Base-by-base conservation (phyloP, 2,113 vertebrate genomes). In the Poeciliopsis occidentalis region DNA sequence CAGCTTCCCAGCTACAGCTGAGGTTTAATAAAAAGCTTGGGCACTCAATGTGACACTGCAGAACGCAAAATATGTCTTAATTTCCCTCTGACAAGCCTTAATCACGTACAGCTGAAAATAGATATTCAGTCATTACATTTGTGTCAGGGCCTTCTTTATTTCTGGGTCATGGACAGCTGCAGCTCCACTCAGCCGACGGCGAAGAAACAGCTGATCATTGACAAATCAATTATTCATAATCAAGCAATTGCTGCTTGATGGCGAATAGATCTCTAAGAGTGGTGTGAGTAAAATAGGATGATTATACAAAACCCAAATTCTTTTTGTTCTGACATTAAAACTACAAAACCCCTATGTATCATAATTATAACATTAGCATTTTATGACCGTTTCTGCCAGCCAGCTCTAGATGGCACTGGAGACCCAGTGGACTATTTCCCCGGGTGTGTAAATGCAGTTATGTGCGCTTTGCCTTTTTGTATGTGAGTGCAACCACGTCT, bases 351-450 rank as follows among this genome's bases (percentile, higher is more conserved):
- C 8, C 12, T 22, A 12, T 51, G 66, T 67, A 51, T 62, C 67
- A 44, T 34, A 41, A 71, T 51, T 47, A 29, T 39, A 31, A 67
- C 61, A 76, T 83, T 79, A 75, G 54, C 65, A 69, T 82, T 75
- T 69, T 64, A 47, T 76, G 27, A 30, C 73, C 69, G 61, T 71
- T 85, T 68, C 79, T 71, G 41, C 8, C 22, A 66, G 69, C 30
- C 57, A 85, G 83, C 94, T 86, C 87, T 91, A 94, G 94, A 92
- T 95, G 94, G 93, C 91, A 92, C 85, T 93, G 89, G 78, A 91
- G 89, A 82, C 87, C 87, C 90, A 88, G 88, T 75, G 78, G 78
- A 87, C 82, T 63, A 44, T 44, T 30, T 8, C 54, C 66, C 32
- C 17, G 1, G 30, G 32, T 71, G 65, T 77, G 63, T 75, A 39